These are phyloP conservation scores for Belonocnema kinseyi DNA, from an alignment of 1,140 invertebrate species.

Conservation along the genomic window DNA sequence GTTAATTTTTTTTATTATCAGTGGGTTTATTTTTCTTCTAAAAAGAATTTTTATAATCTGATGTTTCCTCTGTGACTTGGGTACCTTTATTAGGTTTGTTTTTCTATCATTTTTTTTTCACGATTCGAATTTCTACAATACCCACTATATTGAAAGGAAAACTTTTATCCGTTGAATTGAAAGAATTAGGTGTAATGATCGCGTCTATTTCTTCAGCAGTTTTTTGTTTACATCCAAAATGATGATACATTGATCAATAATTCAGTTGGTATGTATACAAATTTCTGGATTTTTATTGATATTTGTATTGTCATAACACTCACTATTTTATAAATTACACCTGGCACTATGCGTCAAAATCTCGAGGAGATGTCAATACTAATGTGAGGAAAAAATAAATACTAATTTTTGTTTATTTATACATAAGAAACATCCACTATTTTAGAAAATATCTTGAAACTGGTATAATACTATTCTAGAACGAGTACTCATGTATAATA, in stretches of 20 bases:
- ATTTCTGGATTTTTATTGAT: not conserved
- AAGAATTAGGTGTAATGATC: not conserved
- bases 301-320: not conserved
- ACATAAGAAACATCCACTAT: too few relatives aligned
- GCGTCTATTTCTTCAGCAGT: not conserved
- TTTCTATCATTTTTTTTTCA: not conserved
- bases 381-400: not conserved
- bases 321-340: not conserved
- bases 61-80: not conserved
- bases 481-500: too few relatives aligned
- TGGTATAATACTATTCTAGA: too few relatives aligned
- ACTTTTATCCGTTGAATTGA: too few relatives aligned
- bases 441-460: too few relatives aligned
- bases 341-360: not conserved
- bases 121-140: not conserved
- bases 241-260: conserved; percentile 5
- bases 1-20: not conserved
- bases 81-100: not conserved
- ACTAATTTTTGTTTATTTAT: too few relatives aligned
- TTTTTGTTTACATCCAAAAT: not conserved
- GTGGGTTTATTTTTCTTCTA: not conserved
- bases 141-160: not conserved
- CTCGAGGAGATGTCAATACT: not conserved
- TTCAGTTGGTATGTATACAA: conserved; percentile 4
- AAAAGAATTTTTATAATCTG: not conserved